Evolutionary conservation across 2,888 invertebrate species (phyloP), one percentile per base, ranked within the genome.

Genomic region (Blastobasis adustella): DNA sequence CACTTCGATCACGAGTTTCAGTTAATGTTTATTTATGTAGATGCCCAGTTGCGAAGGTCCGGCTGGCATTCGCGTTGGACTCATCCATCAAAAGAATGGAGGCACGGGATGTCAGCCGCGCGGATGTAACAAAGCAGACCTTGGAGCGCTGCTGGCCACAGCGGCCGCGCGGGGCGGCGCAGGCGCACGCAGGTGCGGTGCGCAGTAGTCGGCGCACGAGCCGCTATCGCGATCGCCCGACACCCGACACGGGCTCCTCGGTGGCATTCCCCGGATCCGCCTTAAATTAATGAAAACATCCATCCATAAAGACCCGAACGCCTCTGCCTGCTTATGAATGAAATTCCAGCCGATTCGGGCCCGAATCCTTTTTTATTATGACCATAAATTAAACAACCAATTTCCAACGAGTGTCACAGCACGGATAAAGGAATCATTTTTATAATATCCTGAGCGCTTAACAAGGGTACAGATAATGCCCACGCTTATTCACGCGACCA

Each of bases 271-370:
- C 70, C 69, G 69, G 73, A 79, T 78, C 79, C 73, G 69, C 69
- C 77, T 81, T 84, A 84, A 88, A 87, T 86, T 87, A 87, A 88
- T 88, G 86, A 87, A 87, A 87, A 87, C 86, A 88, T 88, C 78
- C 82, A 82, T 79, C 81, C 82, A 86, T 85, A 85, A 85, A 86
- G 86, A 84, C 81, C 82, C 84, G 71, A 87, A 88, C 88, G 88
- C 89, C 88, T 84, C 86, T 80, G 80, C 85, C 74, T 81, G 81
- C 84, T 88, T 87, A 88, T 90, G 90, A 90, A 90, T 90, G 90
- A 86, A 86, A 87, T 85, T 81, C 88, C 87, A 82, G 76, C 79
- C 79, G 75, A 82, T 71, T 75, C 82, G 79, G 81, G 70, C 73
- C 80, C 76, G 81, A 80, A 81, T 85, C 86, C 85, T 86, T 87